Base-by-base conservation (phyloP, 2,888 invertebrate species). In the Caenorhabditis sp. region DNA sequence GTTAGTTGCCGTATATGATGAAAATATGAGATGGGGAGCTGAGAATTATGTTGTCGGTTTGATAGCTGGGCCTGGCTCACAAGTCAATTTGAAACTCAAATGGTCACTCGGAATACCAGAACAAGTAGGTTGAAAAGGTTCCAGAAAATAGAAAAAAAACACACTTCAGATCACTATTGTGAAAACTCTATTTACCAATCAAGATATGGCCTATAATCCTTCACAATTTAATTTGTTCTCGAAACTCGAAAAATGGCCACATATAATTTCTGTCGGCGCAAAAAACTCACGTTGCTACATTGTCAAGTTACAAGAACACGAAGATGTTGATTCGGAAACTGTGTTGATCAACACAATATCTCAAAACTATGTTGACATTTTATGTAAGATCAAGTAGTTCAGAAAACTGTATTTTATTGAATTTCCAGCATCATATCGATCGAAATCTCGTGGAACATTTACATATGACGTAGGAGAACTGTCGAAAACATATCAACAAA, bases 191-290 rank as follows among this genome's bases (percentile, higher is more conserved):
- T 66, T 71, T 23, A 65, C 71, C 2, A 26, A 50, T 23, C 43
- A 51, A 3, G 71, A 71, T 19, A 66, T 71, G 66, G 12, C 31
- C 4, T 50, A 57, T 4, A 36, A 36, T 1, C 21, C 54, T 36
- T 17, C 49, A 8, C 31, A 26, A 21, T 51, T 71, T 6, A 57
- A 53, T n/a, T 51, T 71, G 5, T 66, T 54, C 27, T 51, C 53
- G 26, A 24, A 37, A 53, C n/a, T 71, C 27, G 36, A 57, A 37
- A 19, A 19, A 49, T 71, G 71, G 71, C 17, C 24, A 0, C 66
- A 71, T 31, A 43, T 66, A 1, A 58, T 71, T 4, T 66, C 71
- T 8, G 57, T 71, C 26, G 71, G 71, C 19, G 62, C 59, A 24
- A 59, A 60, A 10, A 26, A 60, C 1, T 51, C 59, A 10, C 36